These are phyloP conservation scores for Plusia festucae DNA, from an alignment of 2,888 invertebrate genomes.

Conservation along the genomic window DNA sequence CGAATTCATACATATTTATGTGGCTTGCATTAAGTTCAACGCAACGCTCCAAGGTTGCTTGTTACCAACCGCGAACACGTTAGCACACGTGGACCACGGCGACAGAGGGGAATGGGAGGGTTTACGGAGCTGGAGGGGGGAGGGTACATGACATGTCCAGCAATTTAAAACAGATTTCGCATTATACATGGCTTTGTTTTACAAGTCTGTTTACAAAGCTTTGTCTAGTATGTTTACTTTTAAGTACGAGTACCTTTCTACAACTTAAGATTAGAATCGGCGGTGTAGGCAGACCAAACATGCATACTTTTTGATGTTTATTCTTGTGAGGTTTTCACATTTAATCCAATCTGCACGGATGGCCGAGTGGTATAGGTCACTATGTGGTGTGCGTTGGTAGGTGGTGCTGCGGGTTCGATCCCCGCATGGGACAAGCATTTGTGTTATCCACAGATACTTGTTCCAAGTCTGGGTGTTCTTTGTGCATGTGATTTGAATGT, in stretches of 20 bases:
- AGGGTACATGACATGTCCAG: constrained; percentile 33
- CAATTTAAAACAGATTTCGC: constrained; percentile 56
- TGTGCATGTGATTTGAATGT: too few relatives aligned
- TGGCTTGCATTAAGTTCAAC: constrained; percentile 63
- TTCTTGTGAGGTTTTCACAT: too few relatives aligned
- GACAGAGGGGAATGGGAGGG: neutral
- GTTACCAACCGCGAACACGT: constrained; percentile 47
- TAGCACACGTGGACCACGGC: constrained; percentile 38
- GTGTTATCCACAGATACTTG: too few relatives aligned
- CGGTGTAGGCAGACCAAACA: neutral
- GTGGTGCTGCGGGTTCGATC: too few relatives aligned
- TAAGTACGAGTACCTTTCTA: neutral
- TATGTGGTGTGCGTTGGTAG: too few relatives aligned
- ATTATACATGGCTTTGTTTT: constrained; percentile 23
- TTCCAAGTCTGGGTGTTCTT: too few relatives aligned
- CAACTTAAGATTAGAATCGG: neutral
- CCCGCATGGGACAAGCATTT: too few relatives aligned
- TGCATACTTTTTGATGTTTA: too few relatives aligned
- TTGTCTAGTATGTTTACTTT: constrained; percentile 12
- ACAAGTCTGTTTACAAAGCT: constrained; percentile 23
- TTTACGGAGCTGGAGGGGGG: neutral
- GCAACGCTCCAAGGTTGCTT: constrained; percentile 64
- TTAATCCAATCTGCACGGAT: too few relatives aligned
- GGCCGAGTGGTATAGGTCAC: too few relatives aligned
- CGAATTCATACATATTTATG: constrained; percentile 67